phyloP scores from a whole-genome alignment of 2,113 vertebrate species.

The Phyllostomus hastatus region DNA sequence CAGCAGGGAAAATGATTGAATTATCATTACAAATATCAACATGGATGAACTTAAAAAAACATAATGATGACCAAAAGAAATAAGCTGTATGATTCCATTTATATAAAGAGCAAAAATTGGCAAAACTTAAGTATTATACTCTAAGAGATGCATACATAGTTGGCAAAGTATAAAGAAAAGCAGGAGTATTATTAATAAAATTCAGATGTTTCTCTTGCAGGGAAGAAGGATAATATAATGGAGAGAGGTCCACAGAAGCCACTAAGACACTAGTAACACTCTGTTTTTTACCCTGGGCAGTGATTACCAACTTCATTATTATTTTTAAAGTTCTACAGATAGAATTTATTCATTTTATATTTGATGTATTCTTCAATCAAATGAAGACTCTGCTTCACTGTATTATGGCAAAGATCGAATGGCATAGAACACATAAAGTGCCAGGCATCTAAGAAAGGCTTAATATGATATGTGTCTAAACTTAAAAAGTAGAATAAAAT shows the following conservation, averaged over 20 bases:
- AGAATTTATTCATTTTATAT: slow-evolving; percentile 1
- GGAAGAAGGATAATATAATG: background rate
- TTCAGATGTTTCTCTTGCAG: background rate
- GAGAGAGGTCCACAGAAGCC: background rate
- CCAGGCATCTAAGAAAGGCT: background rate
- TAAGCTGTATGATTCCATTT: background rate
- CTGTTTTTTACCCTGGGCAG: background rate
- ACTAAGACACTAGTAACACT: background rate
- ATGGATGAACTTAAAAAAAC: background rate
- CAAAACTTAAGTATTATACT: background rate
- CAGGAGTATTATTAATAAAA: background rate
- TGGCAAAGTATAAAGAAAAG: slow-evolving; percentile 31
- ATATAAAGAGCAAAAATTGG: background rate
- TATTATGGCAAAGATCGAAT: background rate
- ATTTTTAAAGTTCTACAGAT: slow-evolving; percentile 33
- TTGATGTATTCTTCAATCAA: background rate
- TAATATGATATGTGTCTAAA: background rate
- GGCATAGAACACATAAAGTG: background rate
- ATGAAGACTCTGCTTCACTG: background rate
- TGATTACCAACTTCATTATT: background rate
- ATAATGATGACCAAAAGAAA: background rate
- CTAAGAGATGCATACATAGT: background rate
- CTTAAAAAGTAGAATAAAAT: slow-evolving; percentile 10
- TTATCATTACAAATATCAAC: background rate
- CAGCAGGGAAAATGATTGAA: slow-evolving; percentile 5